Evolutionary conservation across 1,140 invertebrate genomes (phyloP).

Genomic region (Conus betulinus): DNA sequence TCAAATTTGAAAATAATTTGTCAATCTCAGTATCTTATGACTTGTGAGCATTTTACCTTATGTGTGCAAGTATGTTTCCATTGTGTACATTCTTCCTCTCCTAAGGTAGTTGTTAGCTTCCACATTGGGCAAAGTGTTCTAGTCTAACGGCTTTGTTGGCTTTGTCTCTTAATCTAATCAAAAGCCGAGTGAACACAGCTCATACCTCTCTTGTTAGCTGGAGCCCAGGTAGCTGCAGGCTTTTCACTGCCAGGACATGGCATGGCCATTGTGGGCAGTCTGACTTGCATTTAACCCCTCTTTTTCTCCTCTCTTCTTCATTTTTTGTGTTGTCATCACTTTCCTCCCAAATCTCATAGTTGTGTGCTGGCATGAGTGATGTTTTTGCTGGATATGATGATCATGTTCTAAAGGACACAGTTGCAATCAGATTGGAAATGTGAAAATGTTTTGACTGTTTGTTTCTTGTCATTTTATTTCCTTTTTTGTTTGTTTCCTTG

Average conservation of each 20-base stretch:
- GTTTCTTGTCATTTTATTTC: no score
- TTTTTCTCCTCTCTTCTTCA: background rate
- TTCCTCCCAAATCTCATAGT: no score
- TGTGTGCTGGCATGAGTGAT: background rate
- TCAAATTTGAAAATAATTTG: background rate
- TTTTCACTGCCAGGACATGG: background rate
- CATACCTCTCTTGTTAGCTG: background rate
- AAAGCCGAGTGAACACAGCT: constrained; percentile 3
- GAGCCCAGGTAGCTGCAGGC: background rate
- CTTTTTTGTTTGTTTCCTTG: background rate
- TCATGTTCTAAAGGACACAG: background rate
- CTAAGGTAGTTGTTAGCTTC: background rate
- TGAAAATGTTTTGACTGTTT: background rate
- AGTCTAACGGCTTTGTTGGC: background rate
- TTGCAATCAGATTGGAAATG: background rate
- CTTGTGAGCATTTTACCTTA: background rate
- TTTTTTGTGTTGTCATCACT: background rate
- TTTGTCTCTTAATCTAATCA: background rate
- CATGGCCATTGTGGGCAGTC: background rate
- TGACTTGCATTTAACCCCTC: constrained; percentile 6
- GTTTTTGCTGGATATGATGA: background rate
- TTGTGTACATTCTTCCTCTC: background rate
- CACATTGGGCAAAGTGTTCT: constrained; percentile 21
- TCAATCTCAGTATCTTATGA: background rate
- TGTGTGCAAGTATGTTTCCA: background rate